These are phyloP conservation scores for Monarcha castaneiventris DNA, from an alignment of 2,113 vertebrate species.

Conservation along the genomic window DNA sequence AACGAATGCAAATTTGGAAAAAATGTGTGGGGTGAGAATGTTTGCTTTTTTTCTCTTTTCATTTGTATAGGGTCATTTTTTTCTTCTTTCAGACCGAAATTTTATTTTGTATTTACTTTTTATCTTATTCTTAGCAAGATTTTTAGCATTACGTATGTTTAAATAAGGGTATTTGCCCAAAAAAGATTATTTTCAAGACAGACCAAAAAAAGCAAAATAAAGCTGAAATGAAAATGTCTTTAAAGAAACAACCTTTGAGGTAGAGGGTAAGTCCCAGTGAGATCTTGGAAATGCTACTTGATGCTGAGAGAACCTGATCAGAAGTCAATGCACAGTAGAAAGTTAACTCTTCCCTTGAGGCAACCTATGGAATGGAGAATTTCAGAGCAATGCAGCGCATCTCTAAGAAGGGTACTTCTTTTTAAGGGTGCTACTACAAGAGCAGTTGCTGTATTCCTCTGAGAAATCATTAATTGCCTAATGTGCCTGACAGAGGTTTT, in stretches of 20 bases:
- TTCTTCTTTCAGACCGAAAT: not conserved
- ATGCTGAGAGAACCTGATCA: not conserved
- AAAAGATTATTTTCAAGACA: not conserved
- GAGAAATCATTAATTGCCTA: not conserved
- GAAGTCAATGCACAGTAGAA: not conserved
- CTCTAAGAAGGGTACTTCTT: not conserved
- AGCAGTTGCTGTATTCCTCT: not conserved
- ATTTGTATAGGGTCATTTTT: not conserved
- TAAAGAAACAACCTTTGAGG: not conserved
- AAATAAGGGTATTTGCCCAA: not conserved
- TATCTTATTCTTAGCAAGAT: not conserved
- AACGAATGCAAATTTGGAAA: not conserved
- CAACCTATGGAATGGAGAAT: not conserved
- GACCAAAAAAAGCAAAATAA: not conserved
- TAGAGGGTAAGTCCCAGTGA: not conserved
- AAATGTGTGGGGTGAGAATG: accelerated
- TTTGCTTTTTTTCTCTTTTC: not conserved
- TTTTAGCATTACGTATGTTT: not conserved
- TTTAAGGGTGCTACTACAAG: not conserved
- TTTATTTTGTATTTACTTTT: not conserved
- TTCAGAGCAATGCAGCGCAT: not conserved
- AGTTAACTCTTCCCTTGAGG: not conserved
- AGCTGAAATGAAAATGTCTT: not conserved
- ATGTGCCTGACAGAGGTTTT: not conserved
- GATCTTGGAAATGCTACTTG: not conserved